Evolutionary conservation across 2,888 invertebrate species (phyloP).

Genomic region (Oegoconia quadripuncta): DNA sequence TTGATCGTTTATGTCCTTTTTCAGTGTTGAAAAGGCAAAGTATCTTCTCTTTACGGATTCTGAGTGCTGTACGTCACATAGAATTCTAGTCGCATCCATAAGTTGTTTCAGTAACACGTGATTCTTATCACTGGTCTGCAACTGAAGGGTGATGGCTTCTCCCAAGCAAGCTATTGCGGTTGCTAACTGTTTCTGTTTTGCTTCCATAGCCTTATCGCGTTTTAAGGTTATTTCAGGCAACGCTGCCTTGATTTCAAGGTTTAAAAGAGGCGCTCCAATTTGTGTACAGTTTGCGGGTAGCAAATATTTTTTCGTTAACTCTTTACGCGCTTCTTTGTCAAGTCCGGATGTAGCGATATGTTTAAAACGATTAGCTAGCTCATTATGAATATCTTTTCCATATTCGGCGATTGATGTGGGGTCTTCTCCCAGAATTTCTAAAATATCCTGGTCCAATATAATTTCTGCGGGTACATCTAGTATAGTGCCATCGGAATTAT

Average conservation of each 20-base stretch:
- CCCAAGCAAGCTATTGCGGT: not conserved
- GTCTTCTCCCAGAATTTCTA: not conserved
- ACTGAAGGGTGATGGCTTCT: not conserved
- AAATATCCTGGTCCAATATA: not conserved
- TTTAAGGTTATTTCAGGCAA: not conserved
- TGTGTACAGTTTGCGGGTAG: not conserved
- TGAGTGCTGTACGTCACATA: not conserved
- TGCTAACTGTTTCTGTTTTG: too few relatives aligned
- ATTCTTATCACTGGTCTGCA: not conserved
- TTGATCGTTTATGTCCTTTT: too few relatives aligned
- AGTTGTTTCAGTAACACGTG: constrained; percentile 1
- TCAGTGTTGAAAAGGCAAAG: too few relatives aligned
- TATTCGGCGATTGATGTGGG: not conserved
- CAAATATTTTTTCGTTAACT: not conserved
- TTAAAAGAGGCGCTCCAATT: not conserved
- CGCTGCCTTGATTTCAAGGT: not conserved
- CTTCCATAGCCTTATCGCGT: not conserved
- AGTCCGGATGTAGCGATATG: not conserved
- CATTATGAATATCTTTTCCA: not conserved
- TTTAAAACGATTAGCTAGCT: not conserved
- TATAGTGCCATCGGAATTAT: too few relatives aligned
- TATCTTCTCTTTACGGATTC: too few relatives aligned
- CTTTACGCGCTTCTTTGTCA: not conserved
- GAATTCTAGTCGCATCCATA: not conserved
- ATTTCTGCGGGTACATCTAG: too few relatives aligned